Base-by-base conservation (phyloP, 1,140 invertebrate species). In the Trachymyrmex cornetzi region DNA sequence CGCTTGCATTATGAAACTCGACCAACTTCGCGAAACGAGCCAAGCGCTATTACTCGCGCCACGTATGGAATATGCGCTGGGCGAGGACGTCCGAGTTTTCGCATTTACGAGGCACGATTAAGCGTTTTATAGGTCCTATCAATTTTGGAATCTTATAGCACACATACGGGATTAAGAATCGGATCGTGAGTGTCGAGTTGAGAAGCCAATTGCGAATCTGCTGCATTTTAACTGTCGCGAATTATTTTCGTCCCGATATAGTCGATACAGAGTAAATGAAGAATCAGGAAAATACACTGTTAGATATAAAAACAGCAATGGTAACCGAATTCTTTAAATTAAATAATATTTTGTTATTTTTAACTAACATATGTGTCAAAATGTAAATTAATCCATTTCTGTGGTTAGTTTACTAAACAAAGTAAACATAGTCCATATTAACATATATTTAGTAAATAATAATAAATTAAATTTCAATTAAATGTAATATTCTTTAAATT, bases 41-140 rank as follows among this genome's bases (percentile, higher is more conserved):
- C 64, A n/a, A 4, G 11, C 38, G 38, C 61, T 14, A 80, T 80
- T 61, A 44, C 77, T 81, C 66, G 67, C 48, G 50, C 53, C 66
- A 53, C 48, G 50, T 24, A 63, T 6, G 55, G 38, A 50, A 61
- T 34, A 61, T 34, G 24, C 53, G 55, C 27, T 5, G 77, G 9
- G 11, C n/a, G 2, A 38, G 34, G 53, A 66, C 38, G 57, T 19
- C 48, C 50, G 69, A 84, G 55, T 84, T 74, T 55, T 84, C 38
- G 67, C 80, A 38, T 84, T 84, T 84, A 84, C 69, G 80, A 84
- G 80, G 57, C 69, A 38, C 55, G 80, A 84, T 84, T 84, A 84
- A 84, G 71, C 14, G 57, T 61, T 84, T 74, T 82, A 74, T 82
- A 38, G 34, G 0, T 34, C 1, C 44, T 14, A 84, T 84, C 55